Conservation (phyloP, 1,140 invertebrate species). For the Holotrichia oblita region DNA sequence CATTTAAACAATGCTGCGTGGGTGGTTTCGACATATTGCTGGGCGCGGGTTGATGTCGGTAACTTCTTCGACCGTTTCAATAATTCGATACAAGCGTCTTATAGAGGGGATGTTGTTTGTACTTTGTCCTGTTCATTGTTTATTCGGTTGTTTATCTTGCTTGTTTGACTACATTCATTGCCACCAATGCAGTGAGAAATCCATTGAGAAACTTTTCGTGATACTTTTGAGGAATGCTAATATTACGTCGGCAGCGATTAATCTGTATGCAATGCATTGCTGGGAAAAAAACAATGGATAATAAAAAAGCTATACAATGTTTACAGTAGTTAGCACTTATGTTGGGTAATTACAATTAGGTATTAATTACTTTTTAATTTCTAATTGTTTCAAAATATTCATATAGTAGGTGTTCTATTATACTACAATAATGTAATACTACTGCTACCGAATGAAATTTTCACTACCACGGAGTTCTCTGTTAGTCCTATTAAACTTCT, state of each 20-base stretch:
- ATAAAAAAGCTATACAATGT: background rate
- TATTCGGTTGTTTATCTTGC: background rate
- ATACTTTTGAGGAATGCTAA: background rate
- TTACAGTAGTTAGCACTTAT: slow-evolving; percentile 3
- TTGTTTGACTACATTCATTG: background rate
- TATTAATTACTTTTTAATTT: background rate
- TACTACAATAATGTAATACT: too few relatives aligned
- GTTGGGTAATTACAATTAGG: background rate
- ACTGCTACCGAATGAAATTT: too few relatives aligned
- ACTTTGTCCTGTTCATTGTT: background rate
- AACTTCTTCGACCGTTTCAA: background rate
- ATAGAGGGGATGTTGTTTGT: background rate
- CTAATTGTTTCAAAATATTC: background rate
- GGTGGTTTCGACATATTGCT: slow-evolving; percentile 34
- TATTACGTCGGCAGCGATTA: background rate
- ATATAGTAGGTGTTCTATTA: background rate
- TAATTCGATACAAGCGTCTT: background rate
- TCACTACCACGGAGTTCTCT: too few relatives aligned
- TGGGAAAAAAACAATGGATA: slow-evolving; percentile 7
- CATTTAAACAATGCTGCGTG: slow-evolving; percentile 39
- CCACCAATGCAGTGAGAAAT: too few relatives aligned
- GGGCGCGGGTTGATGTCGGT: background rate
- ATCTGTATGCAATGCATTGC: background rate
- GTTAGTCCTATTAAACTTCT: too few relatives aligned
- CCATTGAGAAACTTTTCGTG: background rate